These are phyloP conservation scores for Antheraea mylitta DNA, from an alignment of 1,140 invertebrate genomes.

Conservation along the genomic window DNA sequence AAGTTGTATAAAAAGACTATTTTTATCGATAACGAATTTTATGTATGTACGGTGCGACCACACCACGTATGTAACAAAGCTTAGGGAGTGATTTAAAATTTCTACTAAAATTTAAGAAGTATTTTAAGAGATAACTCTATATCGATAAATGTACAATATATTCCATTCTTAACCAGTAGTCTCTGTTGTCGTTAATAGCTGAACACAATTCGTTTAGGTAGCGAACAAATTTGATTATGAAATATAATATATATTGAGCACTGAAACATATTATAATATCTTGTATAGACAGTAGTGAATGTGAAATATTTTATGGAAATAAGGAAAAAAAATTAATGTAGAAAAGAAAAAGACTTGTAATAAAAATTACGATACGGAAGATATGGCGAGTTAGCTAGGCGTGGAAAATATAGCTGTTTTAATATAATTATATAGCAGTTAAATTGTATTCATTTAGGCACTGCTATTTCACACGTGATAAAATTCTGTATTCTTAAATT, in stretches of 20 bases:
- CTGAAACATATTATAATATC: constrained; percentile 61
- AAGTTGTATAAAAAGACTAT: too few species aligned
- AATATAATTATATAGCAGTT: too few species aligned
- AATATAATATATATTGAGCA: constrained; percentile 59
- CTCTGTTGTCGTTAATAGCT: constrained; percentile 56
- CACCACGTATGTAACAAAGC: neutral
- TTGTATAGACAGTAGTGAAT: constrained; percentile 20
- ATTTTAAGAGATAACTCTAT: constrained; percentile 6
- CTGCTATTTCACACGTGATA: too few species aligned
- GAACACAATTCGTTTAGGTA: constrained; percentile 70
- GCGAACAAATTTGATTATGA: constrained; percentile 74
- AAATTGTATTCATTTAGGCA: too few species aligned
- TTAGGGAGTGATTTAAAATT: neutral
- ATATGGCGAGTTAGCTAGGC: constrained; percentile 9
- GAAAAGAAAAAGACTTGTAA: constrained; percentile 46
- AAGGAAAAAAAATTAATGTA: constrained; percentile 64
- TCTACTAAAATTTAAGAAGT: neutral
- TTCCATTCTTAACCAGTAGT: constrained; percentile 63
- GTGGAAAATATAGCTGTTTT: too few species aligned
- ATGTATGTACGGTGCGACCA: too few species aligned
- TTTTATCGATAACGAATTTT: too few species aligned
- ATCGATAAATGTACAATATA: constrained; percentile 46
- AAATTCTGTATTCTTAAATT: too few species aligned
- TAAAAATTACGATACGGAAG: constrained; percentile 33
- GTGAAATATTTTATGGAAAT: constrained; percentile 41